Evolutionary conservation across 2,888 invertebrate genomes (phyloP).

Genomic region (Scrobipalpa costella): DNA sequence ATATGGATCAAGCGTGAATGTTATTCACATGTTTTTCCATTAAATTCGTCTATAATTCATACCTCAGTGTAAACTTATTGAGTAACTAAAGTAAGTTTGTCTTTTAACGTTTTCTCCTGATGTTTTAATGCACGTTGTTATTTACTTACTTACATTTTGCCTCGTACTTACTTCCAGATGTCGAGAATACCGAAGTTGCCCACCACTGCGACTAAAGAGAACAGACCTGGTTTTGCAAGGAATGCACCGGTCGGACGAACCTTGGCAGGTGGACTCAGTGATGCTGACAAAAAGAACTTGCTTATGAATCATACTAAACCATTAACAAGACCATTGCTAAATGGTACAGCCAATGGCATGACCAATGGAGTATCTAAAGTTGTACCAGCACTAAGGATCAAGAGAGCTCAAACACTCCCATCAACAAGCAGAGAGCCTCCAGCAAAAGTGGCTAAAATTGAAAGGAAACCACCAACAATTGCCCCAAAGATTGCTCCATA

Average conservation of each 20-base stretch:
- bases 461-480: conserved; percentile 58
- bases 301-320: conserved; percentile 70
- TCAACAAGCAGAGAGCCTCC: conserved; percentile 51
- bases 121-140: not conserved
- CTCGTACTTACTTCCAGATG: conserved; percentile 62
- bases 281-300: conserved; percentile 66
- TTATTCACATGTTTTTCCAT: not conserved
- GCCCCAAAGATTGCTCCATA: conserved; percentile 82
- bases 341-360: conserved; percentile 13
- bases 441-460: conserved; percentile 61
- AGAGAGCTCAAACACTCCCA: conserved; percentile 62
- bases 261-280: conserved; percentile 62
- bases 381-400: conserved; percentile 57
- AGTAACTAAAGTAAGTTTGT: not conserved
- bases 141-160: not conserved
- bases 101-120: not conserved
- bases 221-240: conserved; percentile 57
- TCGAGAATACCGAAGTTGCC: conserved; percentile 73
- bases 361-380: conserved; percentile 28
- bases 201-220: conserved; percentile 60
- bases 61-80: too few species aligned
- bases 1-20: not conserved
- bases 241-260: conserved; percentile 49
- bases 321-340: conserved; percentile 17
- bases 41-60: too few species aligned